Base-by-base conservation (phyloP, 2,113 vertebrate species). In the Apaloderma vittatum region DNA sequence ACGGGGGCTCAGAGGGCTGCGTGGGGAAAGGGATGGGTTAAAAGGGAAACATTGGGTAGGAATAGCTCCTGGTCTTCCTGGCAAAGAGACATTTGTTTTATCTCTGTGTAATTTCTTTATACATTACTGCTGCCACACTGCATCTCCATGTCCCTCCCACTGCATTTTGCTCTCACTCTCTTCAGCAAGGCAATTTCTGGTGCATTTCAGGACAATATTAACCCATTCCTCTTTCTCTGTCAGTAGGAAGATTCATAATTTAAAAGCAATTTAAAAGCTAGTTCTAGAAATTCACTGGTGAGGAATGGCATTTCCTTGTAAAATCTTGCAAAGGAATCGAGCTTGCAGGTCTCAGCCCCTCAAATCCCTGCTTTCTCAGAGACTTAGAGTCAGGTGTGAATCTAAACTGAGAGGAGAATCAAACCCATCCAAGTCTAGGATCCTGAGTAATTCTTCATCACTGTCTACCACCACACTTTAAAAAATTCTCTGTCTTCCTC, bases 201-300 rank as follows among this genome's bases (percentile, higher is more conserved):
- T 97, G 93, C 95, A 96, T 97, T 96, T 97, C 95, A 97, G 97
- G 97, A 97, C 96, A 97, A 48, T 82, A 95, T 97, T 95, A 96
- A 97, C 96, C 86, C 93, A 43, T 97, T 95, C 90, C 68, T 95
- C 86, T 92, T 94, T 73, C 73, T 92, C 71, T 58, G 62, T 46
- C 73, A 74, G 89, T 15, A 45, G 77, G 23, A 86, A 82, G 26
- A 61, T 77, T 92, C 32, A 45, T 61, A 48, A 91, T 79, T 85
- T 78, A 70, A 77, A 84, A 80, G 68, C 75, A 80, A 87, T 82
- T 93, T 78, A 52, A 52, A 96, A 89, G n/a, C 86, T 55, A 8
- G 12, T 93, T 84, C 68, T 91, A 83, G 61, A n/a, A 61, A 55
- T 70, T 94, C 52, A 21, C 27, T 52, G 54, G 19, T 58, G 57